These are phyloP conservation scores for Epirrhoe alternata DNA, from an alignment of 2,888 invertebrate species.

Conservation along the genomic window DNA sequence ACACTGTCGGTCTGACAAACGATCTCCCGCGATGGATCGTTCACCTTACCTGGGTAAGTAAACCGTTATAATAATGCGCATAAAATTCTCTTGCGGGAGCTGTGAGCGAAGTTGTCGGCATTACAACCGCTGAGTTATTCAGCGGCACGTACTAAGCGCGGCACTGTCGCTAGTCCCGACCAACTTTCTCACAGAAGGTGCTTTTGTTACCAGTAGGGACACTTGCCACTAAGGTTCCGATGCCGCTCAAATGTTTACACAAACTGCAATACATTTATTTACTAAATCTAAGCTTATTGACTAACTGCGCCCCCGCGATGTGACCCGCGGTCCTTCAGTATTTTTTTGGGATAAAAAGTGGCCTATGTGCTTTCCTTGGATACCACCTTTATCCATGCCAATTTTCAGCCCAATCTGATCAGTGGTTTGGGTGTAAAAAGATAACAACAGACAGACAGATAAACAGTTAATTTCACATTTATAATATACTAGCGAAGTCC, in stretches of 20 bases:
- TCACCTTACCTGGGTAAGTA: conserved; percentile 54
- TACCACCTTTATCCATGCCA: no score
- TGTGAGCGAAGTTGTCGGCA: conserved; percentile 65
- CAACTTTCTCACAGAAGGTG: conserved; percentile 26
- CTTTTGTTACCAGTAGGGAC: conserved; percentile 16
- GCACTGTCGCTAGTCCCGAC: conserved; percentile 33
- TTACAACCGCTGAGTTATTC: conserved; percentile 73
- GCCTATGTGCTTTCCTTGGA: no score
- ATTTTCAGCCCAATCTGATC: no score
- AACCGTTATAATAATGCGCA: conserved; percentile 71
- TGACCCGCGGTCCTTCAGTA: no score
- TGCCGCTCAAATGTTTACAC: not conserved
- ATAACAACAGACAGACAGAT: no score
- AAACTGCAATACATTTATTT: not conserved
- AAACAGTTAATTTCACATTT: no score
- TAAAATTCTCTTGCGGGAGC: conserved; percentile 69
- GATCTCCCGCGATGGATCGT: conserved; percentile 24
- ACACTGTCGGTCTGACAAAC: conserved; percentile 9
- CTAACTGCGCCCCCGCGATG: no score
- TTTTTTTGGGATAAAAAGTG: no score
- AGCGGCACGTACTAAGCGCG: conserved; percentile 64
- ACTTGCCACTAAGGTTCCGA: not conserved
- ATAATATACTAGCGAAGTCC: no score
- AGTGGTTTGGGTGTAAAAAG: no score
- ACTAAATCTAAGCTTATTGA: no score